Evolutionary conservation across 2,888 invertebrate species (phyloP), one percentile per base, ranked within the genome.

Genomic region (Sialis lutaria): DNA sequence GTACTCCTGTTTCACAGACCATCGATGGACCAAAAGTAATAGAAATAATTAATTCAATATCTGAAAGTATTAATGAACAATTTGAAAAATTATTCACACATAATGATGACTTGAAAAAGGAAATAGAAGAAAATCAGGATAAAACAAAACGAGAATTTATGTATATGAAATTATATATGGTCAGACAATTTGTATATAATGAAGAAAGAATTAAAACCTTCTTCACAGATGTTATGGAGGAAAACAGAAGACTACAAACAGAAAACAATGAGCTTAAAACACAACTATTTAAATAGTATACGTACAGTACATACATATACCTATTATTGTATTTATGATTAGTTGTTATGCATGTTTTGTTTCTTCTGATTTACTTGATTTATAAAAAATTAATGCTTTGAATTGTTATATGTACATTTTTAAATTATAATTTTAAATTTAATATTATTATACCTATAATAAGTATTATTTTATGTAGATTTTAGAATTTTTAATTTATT

Each of bases 111-210:
- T 22, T 22, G 22, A 22, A 22, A 22, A 22, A 22, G 22, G 22
- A 22, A 22, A 22, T 22, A 4, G 2, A 22, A 22, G 22, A 22
- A 22, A 2, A 22, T 22, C 22, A 22, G 22, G 22, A 53, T 6
- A 56, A 57, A 8, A 49, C 61, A 9, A 55, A 55, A 45, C 55
- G 54, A 31, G 55, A 59, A 49, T 51, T 56, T 10, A 55, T 53
- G 22, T 56, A 57, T 39, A 53, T 60, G 42, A 59, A 61, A 40
- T 57, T 62, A 59, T 54, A 54, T 0, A 55, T 58, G 48, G 55
- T 61, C 30, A 64, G 61, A 51, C 60, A 63, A 45, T 63, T 59
- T 51, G 56, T 62, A 13, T 57, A 58, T 45, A 49, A 60, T 33
- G 63, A 62, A 50, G 53, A 57, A 32, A 51, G 34, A 33, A 34